Percentiles rank a stretch among this genome's conserved stretches.
phyloP scores from a whole-genome alignment of 2,797 vertebrate species.

The Phylloscopus collybita region DNA sequence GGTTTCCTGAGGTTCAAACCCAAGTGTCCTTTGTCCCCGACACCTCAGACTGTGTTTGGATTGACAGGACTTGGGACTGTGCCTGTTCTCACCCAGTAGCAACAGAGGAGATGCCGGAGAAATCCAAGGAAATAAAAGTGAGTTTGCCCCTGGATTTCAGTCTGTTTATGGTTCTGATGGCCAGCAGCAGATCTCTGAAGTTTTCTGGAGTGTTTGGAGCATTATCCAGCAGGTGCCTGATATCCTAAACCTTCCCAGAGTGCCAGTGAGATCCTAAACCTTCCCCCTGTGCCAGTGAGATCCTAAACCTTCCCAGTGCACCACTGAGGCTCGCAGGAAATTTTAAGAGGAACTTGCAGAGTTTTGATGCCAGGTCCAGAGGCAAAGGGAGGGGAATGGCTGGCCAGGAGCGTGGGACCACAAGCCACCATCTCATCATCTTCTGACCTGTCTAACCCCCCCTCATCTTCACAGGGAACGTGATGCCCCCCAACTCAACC shows the following conservation, averaged over 20 bases:
- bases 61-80: not conserved
- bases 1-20: not conserved
- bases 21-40: not conserved
- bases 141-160: not conserved
- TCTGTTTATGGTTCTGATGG: not conserved
- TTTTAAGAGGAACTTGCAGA: not conserved
- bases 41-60: not conserved
- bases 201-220: not conserved
- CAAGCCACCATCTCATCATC: not conserved
- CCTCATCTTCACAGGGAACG: not conserved
- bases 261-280: too few species aligned
- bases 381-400: not conserved
- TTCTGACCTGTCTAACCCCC: not conserved
- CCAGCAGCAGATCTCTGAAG: not conserved
- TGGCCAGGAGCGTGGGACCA: not conserved
- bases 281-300: too few species aligned
- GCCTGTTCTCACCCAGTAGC: not conserved
- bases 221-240: not conserved
- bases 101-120: not conserved
- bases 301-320: too few species aligned
- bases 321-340: rapidly evolving
- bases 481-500: not conserved
- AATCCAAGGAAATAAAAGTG: not conserved
- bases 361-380: not conserved
- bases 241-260: too few species aligned